Percentiles rank a stretch among this genome's conserved stretches.
These are phyloP conservation scores for Sycophaga agraensis DNA, from an alignment of 1,140 invertebrate species.

Conservation along the genomic window DNA sequence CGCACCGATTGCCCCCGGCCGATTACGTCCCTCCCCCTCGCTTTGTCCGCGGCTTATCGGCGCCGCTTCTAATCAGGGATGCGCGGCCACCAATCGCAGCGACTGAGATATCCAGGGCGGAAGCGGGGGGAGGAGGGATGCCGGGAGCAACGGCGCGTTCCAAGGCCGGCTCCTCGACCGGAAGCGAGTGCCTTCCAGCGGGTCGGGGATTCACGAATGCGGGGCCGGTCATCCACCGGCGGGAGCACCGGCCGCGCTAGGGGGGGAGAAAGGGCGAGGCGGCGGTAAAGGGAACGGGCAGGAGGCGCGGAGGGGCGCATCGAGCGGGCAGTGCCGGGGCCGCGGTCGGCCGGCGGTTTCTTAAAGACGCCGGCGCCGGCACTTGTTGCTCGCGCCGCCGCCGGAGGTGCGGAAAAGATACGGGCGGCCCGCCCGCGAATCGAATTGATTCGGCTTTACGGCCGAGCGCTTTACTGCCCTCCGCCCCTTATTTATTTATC, in stretches of 20 bases:
- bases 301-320: neutral
- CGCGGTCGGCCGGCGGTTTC: slow-evolving; percentile 37
- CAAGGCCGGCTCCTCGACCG: too few relatives aligned
- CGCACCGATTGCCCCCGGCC: too few relatives aligned
- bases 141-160: too few relatives aligned
- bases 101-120: neutral
- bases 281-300: neutral
- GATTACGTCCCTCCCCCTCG: too few relatives aligned
- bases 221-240: too few relatives aligned
- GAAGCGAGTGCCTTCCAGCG: too few relatives aligned
- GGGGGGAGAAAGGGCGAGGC: neutral
- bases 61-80: too few relatives aligned
- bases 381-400: slow-evolving; percentile 51
- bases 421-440: slow-evolving; percentile 41
- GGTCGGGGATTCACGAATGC: too few relatives aligned
- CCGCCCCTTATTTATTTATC: slow-evolving; percentile 49
- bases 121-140: neutral
- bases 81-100: neutral
- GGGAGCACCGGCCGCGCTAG: too few relatives aligned
- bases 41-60: too few relatives aligned
- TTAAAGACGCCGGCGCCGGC: slow-evolving; percentile 51
- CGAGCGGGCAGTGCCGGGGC: neutral
- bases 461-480: slow-evolving; percentile 42
- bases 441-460: slow-evolving; percentile 58
- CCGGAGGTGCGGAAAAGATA: slow-evolving; percentile 40